Base-by-base conservation (phyloP, 2,888 invertebrate genomes). In the Erebia palarica region DNA sequence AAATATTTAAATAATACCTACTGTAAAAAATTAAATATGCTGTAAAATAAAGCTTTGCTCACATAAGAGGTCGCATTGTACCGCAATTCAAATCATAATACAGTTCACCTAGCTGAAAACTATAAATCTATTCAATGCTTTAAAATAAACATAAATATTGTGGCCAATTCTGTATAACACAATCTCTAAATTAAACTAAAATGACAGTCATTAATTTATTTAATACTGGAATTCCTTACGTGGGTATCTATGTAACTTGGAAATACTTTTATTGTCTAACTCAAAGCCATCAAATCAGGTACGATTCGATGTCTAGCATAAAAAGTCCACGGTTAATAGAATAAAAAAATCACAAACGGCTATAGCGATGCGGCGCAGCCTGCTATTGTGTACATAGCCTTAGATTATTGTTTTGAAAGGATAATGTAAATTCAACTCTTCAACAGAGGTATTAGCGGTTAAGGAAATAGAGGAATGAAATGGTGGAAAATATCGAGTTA, bases 401-500 rank as follows among this genome's bases (percentile, higher is more conserved):
- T 63, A 61, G 14, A 47, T 18, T 49, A 13, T 82, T 84, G 82
- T 79, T 79, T 60, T 82, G 81, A 81, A 70, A 63, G 55, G 14
- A 57, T 44, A 44, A 51, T 53, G 55, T 63, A 49, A 63, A 63
- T 63, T 63, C 21, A 49, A 49, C 49, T 63, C 49, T 36, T 57
- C 36, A 36, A 18, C 55, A 55, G 63, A 70, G 63, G 68, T 73
- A 69, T 70, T 70, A 73, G 71, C 49, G 55, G 47, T 66, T 73
- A 73, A 73, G 73, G 63, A 71, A 63, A 49, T 47, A 51, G 60
- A 27, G 67, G 82, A 77, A 65, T 60, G 71, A 55, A 14, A 63
- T 75, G 78, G 78, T 77, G 78, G 75, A 77, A 77, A 77, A 81
- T 81, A 83, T 83, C 81, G 84, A 86, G 86, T 87, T 86, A 84